phyloP scores from a whole-genome alignment of 2,797 vertebrate genomes.

The Hoplostethus mediterraneus region DNA sequence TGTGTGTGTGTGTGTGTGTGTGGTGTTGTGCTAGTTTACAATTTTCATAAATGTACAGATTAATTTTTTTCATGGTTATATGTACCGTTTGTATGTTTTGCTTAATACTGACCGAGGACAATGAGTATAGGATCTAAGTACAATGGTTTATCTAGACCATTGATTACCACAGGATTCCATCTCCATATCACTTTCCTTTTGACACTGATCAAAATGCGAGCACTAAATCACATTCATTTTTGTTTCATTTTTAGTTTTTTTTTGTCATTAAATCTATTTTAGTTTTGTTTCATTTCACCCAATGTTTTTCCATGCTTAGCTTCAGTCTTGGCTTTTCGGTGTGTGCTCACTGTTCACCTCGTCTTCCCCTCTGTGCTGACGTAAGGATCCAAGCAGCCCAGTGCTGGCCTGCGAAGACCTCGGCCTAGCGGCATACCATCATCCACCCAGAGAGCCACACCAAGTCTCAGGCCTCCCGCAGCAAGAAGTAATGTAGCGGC shows the following conservation, averaged over 20 bases:
- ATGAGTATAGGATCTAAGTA: background rate
- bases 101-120: background rate
- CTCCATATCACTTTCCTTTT: too few species aligned
- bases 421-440: constrained; percentile 28
- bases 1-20: background rate
- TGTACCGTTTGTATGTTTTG: background rate
- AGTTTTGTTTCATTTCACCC: too few species aligned
- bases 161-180: too few species aligned
- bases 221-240: too few species aligned
- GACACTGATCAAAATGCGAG: too few species aligned
- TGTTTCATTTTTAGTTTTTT: too few species aligned
- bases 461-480: constrained; percentile 29
- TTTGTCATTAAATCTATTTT: background rate
- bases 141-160: too few species aligned
- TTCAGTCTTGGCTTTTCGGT: background rate
- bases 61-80: background rate
- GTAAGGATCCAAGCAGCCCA: constrained; percentile 56
- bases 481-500: constrained; percentile 9
- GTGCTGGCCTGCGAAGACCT: constrained; percentile 44
- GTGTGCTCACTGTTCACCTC: too few species aligned
- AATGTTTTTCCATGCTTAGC: too few species aligned
- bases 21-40: background rate
- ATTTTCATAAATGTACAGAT: background rate
- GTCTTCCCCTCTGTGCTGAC: constrained; percentile 2
- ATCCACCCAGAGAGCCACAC: constrained; percentile 40